A percentile compares a stretch with the other conserved stretches of the same genome.
Evolutionary conservation across 2,888 invertebrate species (phyloP).

Genomic region (Nycteola revayana): DNA sequence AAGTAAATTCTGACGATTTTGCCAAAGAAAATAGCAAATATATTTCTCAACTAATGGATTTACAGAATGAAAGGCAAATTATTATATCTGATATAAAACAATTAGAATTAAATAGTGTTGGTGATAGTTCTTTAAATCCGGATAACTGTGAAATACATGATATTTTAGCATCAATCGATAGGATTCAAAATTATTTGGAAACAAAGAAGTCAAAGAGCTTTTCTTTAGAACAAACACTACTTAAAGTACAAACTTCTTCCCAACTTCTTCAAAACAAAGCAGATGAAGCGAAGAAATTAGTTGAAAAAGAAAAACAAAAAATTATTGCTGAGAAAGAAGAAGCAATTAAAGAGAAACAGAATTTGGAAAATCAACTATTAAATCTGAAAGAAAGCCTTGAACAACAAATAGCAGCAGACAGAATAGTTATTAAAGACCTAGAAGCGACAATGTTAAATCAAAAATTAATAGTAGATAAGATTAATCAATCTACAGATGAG

Average conservation of each 20-base stretch:
- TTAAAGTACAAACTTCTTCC: conserved; percentile 62
- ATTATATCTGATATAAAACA: conserved; percentile 58
- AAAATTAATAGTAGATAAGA: conserved; percentile 56
- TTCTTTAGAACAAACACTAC: conserved; percentile 54
- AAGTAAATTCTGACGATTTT: conserved; percentile 46
- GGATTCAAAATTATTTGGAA: conserved; percentile 51
- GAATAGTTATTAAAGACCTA: conserved; percentile 54
- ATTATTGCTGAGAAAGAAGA: conserved; percentile 66
- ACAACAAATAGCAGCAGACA: conserved; percentile 48
- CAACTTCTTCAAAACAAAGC: conserved; percentile 65
- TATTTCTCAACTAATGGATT: conserved; percentile 42
- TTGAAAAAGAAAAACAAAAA: conserved; percentile 69
- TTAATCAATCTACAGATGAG: conserved; percentile 50
- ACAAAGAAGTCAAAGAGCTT: conserved; percentile 43
- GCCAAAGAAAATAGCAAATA: conserved; percentile 47
- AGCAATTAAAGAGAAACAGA: conserved; percentile 49
- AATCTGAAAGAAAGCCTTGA: conserved; percentile 50
- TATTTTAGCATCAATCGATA: conserved; percentile 51
- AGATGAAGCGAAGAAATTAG: conserved; percentile 63
- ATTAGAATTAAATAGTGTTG: conserved; percentile 59
- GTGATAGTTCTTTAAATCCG: conserved; percentile 51
- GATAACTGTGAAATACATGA: conserved; percentile 47
- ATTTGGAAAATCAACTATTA: conserved; percentile 50
- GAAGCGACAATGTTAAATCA: conserved; percentile 61
- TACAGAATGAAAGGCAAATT: conserved; percentile 55